Percentiles rank a stretch among this genome's conserved stretches.
These are phyloP conservation scores for Pseudochaenichthys georgianus DNA, from an alignment of 2,797 vertebrate species.

Conservation along the genomic window DNA sequence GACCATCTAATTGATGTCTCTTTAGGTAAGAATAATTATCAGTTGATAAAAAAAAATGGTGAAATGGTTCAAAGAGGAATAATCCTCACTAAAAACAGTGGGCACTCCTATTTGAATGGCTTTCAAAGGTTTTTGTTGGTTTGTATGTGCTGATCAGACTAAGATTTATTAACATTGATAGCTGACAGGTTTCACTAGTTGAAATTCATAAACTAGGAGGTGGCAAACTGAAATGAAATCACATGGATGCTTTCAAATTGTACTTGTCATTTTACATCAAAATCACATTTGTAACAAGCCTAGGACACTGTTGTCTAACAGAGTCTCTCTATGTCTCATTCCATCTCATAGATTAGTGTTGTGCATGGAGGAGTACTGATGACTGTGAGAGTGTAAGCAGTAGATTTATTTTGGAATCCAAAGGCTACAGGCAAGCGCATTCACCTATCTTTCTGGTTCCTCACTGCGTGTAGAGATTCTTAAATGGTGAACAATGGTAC, in stretches of 20 bases:
- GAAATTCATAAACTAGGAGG: background rate
- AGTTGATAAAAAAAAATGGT: constrained; percentile 8
- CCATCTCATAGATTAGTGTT: constrained; percentile 41
- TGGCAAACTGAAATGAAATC: constrained; percentile 14
- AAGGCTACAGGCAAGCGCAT: constrained; percentile 31
- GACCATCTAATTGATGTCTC: constrained; percentile 16
- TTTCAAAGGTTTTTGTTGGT: background rate
- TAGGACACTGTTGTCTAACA: background rate
- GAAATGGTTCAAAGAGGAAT: constrained; percentile 35
- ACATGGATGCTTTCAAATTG: background rate
- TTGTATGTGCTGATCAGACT: background rate
- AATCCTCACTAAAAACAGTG: constrained; percentile 4
- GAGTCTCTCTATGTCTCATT: constrained; percentile 26
- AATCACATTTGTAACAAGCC: constrained; percentile 1
- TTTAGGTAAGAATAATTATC: constrained; percentile 20
- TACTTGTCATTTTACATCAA: constrained; percentile 2
- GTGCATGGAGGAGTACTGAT: constrained; percentile 37
- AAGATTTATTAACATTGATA: background rate
- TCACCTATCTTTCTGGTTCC: constrained; percentile 22
- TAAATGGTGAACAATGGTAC: constrained; percentile 37
- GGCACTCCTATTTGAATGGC: constrained; percentile 1
- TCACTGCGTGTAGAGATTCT: constrained; percentile 30
- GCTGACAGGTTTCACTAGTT: background rate
- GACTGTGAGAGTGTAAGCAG: constrained; percentile 36
- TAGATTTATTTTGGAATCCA: constrained; percentile 44